Evolutionary conservation across 2,113 vertebrate genomes (phyloP).

Genomic region (Ctenodactylus gundi): DNA sequence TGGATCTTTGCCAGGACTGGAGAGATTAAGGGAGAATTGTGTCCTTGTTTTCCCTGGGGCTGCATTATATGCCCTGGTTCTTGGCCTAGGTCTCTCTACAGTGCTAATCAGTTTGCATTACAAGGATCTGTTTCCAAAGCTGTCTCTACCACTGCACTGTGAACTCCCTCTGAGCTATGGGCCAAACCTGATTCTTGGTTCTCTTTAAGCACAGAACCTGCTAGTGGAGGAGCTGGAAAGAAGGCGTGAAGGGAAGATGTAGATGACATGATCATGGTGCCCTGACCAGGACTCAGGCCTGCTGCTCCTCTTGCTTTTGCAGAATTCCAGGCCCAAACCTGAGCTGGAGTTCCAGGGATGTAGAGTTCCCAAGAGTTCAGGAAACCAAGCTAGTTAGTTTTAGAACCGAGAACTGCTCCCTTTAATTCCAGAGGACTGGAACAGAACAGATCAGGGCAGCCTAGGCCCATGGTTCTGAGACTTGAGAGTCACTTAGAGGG

Average conservation of each 20-base stretch:
- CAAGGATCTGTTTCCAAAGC: constrained; percentile 26
- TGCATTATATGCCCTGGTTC: neutral
- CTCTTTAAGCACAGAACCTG: neutral
- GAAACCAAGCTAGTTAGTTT: neutral
- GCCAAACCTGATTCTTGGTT: neutral
- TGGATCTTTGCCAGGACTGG: neutral
- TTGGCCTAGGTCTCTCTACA: neutral
- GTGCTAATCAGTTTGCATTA: constrained; percentile 12
- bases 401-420: neutral
- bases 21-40: neutral
- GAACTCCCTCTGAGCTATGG: neutral
- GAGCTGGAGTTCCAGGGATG: neutral
- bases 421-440: neutral
- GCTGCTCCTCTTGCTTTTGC: neutral
- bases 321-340: neutral
- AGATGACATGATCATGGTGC: neutral
- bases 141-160: neutral
- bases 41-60: neutral
- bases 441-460: neutral
- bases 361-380: neutral
- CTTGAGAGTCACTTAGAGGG: neutral
- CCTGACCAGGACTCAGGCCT: neutral
- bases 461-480: neutral
- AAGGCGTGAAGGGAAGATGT: neutral
- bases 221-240: neutral